Evolutionary conservation across 2,113 vertebrate genomes (phyloP).

Genomic region (Nerophis ophidion): DNA sequence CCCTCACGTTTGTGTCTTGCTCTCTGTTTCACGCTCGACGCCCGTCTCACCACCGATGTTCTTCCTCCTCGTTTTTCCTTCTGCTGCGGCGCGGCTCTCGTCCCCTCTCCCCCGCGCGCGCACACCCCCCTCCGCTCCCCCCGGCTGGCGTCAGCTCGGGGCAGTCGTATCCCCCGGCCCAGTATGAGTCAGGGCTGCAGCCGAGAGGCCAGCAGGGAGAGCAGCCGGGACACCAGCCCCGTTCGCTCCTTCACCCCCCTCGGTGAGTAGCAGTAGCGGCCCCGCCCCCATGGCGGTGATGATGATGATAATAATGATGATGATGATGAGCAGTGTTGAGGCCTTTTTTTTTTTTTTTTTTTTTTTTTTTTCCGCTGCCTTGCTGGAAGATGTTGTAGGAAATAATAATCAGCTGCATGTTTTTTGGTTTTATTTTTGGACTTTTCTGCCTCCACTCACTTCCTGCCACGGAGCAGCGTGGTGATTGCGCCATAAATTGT

Average conservation of each 20-base stretch:
- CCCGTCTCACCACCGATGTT: slow-evolving; percentile 50
- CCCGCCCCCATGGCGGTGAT: slow-evolving; percentile 8
- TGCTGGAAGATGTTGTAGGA: background rate
- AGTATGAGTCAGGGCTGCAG: slow-evolving; percentile 99
- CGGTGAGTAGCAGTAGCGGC: slow-evolving; percentile 77
- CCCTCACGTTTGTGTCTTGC: slow-evolving; percentile 17
- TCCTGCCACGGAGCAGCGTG: slow-evolving; percentile 8
- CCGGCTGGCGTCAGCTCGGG: slow-evolving; percentile 75
- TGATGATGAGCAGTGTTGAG: no score
- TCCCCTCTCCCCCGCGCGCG: slow-evolving; percentile 1
- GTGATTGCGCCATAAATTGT: slow-evolving; percentile 10
- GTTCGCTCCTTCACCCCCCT: slow-evolving; percentile 93
- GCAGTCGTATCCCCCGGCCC: slow-evolving; percentile 96
- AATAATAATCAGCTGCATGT: background rate
- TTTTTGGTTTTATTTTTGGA: slow-evolving; percentile 11
- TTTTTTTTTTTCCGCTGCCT: background rate
- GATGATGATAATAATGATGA: no score
- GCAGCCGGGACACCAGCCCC: slow-evolving; percentile 96
- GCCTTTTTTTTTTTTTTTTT: background rate
- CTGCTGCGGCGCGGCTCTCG: slow-evolving; percentile 33
- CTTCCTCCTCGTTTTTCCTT: slow-evolving; percentile 19
- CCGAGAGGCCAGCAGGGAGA: slow-evolving; percentile 96
- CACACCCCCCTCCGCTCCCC: no score
- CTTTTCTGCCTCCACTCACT: slow-evolving; percentile 25
- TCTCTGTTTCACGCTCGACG: slow-evolving; percentile 32